Base-by-base conservation (phyloP, 2,113 vertebrate species). In the Chlamydotis undulata region DNA sequence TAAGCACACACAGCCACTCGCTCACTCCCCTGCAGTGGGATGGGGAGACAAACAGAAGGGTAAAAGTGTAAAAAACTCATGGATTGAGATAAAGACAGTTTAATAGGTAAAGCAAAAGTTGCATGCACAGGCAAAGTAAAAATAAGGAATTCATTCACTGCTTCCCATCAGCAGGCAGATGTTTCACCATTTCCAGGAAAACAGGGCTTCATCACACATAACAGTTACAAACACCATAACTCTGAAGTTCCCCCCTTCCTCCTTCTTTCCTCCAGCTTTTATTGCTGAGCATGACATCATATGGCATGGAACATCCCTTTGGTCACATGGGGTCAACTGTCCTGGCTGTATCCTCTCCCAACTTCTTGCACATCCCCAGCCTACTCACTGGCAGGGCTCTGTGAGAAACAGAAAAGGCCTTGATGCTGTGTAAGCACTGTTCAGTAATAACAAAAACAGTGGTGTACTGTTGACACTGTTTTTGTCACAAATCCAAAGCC, bases 51-150 rank as follows among this genome's bases (percentile, higher is more conserved):
- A 75, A 61, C 1, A 3, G 81, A 78, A 89, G 77, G 24, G 41
- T 83, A 47, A 28, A 83, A 75, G 71, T 79, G 76, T 3, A 14
- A 86, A 94, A 78, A 78, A 83, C 24, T 50, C 60, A 83, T 29
- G 35, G 39, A 31, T 10, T 86, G 81, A 91, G 50, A 89, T 69
- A 78, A 82, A 82, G 60, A 55, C 56, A 39, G 49, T 43, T 91
- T 69, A 74, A 78, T n/a, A 78, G 50, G 43, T 86, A 91, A 85
- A 77, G 69, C 69, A 73, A 88, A 89, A 76, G 8, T 31, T 89
- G 60, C 31, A 19, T 18, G 17, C 39, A 61, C 22, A 56, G 50
- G 39, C 31, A 63, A 85, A 67, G 43, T 2, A 2, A 85, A 86
- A 49, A 43, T 43, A 43, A 43, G 41, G 41, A 43, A 43, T 43